phyloP scores from a whole-genome alignment of 2,113 vertebrate genomes.

The Origma solitaria region DNA sequence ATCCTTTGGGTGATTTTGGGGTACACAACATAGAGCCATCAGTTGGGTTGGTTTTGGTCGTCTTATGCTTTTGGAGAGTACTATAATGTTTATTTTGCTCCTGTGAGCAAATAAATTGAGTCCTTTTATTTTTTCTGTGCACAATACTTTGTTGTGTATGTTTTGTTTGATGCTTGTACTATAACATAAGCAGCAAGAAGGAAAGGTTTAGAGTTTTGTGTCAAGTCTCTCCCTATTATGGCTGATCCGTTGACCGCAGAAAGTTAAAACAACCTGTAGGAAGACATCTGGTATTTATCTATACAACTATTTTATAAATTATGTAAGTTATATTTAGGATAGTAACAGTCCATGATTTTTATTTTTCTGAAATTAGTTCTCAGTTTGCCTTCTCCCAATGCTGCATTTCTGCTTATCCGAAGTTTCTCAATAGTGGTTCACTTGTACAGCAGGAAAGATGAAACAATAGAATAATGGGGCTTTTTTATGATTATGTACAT shows the following conservation, averaged over 20 bases:
- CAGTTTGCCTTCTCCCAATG: neutral
- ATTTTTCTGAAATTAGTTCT: neutral
- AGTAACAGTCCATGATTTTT: neutral
- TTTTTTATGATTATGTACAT: neutral
- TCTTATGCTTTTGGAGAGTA: neutral
- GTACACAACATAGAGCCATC: fast-evolving
- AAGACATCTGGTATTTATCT: neutral
- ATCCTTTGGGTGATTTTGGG: neutral
- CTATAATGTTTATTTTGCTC: neutral
- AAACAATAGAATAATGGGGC: neutral
- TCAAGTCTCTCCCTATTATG: neutral
- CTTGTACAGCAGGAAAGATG: neutral
- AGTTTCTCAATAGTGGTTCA: neutral
- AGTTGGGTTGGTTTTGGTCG: neutral
- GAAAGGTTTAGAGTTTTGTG: neutral
- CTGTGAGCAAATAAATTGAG: neutral
- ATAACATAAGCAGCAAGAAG: neutral
- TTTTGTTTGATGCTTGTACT: neutral
- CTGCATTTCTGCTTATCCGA: fast-evolving
- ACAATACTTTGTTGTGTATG: neutral
- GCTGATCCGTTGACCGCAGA: neutral
- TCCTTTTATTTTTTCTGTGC: neutral
- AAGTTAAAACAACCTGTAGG: neutral
- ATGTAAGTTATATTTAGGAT: neutral
- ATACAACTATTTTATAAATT: neutral